A percentile compares a stretch with the other conserved stretches of the same genome.
These are phyloP conservation scores for Brachionus sp. DNA, from an alignment of 1,140 invertebrate species.

Conservation along the genomic window DNA sequence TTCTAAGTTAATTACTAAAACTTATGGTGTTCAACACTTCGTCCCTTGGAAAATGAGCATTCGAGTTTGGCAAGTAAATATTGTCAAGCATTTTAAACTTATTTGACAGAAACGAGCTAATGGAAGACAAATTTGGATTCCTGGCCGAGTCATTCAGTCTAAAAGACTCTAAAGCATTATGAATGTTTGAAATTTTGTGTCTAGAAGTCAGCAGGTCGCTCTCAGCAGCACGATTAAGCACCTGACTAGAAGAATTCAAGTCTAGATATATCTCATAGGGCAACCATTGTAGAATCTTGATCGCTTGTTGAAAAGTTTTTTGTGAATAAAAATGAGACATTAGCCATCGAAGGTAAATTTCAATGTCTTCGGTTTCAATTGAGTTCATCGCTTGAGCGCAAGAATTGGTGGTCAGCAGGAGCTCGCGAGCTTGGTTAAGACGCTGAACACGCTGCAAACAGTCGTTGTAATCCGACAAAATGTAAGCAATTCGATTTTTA, in stretches of 20 bases:
- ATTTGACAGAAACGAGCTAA: background rate
- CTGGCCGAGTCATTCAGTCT: background rate
- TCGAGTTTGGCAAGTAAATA: slow-evolving; percentile 14
- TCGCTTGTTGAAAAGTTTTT: slow-evolving; percentile 55
- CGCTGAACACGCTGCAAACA: slow-evolving; percentile 54
- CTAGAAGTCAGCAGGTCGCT: background rate
- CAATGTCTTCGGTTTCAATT: slow-evolving; percentile 54
- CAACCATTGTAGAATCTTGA: slow-evolving; percentile 50
- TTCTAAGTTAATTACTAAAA: slow-evolving; percentile 5
- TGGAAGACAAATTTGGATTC: background rate
- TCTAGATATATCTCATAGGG: slow-evolving; percentile 30
- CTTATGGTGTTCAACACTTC: slow-evolving; percentile 26
- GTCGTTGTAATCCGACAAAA: slow-evolving; percentile 57
- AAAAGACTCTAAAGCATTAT: background rate
- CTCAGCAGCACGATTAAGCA: background rate
- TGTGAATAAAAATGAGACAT: slow-evolving; percentile 55
- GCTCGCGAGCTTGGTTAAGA: slow-evolving; percentile 51
- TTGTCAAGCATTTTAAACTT: slow-evolving; percentile 12
- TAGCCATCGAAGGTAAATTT: slow-evolving; percentile 57
- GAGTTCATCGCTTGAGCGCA: slow-evolving; percentile 44
- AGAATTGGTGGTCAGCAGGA: slow-evolving; percentile 49
- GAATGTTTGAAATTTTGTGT: background rate
- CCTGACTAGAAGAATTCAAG: slow-evolving; percentile 4
- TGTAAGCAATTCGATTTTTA: slow-evolving; percentile 53
- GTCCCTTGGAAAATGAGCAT: slow-evolving; percentile 34